Percentiles rank a stretch among this genome's conserved stretches.
Evolutionary conservation across 2,113 vertebrate genomes (phyloP).

Genomic region (Tragulus kanchil): DNA sequence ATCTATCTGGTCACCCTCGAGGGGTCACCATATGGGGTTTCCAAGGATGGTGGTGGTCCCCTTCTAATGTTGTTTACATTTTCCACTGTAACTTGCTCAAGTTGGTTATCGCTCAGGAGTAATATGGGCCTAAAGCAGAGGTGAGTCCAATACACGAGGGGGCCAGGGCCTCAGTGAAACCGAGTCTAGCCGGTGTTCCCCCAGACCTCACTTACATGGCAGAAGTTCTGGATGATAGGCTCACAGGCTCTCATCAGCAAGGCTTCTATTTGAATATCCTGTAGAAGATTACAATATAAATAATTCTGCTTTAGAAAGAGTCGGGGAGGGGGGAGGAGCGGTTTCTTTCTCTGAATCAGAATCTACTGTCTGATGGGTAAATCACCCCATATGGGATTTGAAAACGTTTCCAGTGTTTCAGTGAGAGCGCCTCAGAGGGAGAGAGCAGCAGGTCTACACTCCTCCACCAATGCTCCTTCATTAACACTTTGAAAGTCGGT

Average conservation of each 20-base stretch:
- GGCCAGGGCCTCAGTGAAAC: not conserved
- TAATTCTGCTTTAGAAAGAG: constrained; percentile 56
- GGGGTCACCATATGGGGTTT: not conserved
- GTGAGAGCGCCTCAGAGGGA: not conserved
- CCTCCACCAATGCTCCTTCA: not conserved
- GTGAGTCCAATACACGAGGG: not conserved
- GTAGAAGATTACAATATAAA: constrained; percentile 63
- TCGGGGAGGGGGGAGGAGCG: not conserved
- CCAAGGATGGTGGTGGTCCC: not conserved
- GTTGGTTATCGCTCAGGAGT: not conserved
- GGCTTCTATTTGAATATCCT: constrained; percentile 99
- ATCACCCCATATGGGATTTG: not conserved
- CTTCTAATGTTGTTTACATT: not conserved
- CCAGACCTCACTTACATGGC: constrained; percentile 90
- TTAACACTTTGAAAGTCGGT: not conserved
- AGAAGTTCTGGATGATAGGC: constrained; percentile 94
- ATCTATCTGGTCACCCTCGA: not conserved
- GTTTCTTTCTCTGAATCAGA: constrained; percentile 11
- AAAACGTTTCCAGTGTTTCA: not conserved
- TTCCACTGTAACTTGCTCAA: not conserved
- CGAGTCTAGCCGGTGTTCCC: not conserved
- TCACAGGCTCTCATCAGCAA: constrained; percentile 98
- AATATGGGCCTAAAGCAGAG: not conserved
- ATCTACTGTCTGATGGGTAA: not conserved
- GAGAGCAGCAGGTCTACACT: not conserved